These are phyloP conservation scores for Drosophila imparisetae DNA, from an alignment of 2,888 invertebrate genomes.

Conservation along the genomic window DNA sequence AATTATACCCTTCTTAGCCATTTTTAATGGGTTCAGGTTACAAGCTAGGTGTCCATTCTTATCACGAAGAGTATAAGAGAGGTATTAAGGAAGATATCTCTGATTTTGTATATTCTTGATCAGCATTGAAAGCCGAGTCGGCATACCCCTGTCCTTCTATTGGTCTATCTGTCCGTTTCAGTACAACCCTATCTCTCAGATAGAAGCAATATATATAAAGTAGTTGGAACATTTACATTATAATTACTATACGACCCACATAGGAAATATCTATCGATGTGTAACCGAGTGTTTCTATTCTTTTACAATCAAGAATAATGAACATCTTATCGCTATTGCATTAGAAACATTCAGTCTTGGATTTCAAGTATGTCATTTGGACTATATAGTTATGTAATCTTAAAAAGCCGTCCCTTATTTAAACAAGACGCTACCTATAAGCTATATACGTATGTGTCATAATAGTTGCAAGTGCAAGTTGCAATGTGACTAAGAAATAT, in stretches of 20 bases:
- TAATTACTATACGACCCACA: no score
- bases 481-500: not conserved
- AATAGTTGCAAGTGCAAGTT: not conserved
- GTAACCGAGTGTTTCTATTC: not conserved
- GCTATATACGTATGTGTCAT: not conserved
- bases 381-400: not conserved
- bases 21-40: not conserved
- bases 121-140: not conserved
- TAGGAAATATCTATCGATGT: not conserved
- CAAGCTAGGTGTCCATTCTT: no score
- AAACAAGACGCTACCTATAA: not conserved
- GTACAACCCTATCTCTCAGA: not conserved
- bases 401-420: no score
- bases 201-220: not conserved
- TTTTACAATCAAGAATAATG: not conserved
- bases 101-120: not conserved
- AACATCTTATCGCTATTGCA: not conserved
- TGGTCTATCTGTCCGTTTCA: not conserved
- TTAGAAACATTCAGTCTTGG: not conserved
- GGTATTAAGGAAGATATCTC: no score
- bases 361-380: not conserved
- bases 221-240: no score
- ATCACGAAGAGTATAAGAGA: not conserved
- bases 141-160: rapidly evolving
- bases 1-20: rapidly evolving